These are phyloP conservation scores for Diogma glabrata DNA, from an alignment of 2,888 invertebrate species.

Conservation along the genomic window DNA sequence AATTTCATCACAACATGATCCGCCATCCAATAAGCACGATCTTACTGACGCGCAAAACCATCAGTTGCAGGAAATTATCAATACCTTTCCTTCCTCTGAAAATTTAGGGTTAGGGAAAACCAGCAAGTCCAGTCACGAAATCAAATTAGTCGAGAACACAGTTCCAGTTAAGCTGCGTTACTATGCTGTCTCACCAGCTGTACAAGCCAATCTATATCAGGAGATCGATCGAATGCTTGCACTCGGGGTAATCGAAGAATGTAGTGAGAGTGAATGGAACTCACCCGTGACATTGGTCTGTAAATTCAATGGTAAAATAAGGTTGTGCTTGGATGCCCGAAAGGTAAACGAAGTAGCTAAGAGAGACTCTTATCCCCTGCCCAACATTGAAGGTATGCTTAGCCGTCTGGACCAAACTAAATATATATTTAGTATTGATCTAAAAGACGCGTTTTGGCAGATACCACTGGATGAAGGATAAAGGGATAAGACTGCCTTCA, in stretches of 20 bases:
- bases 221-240: slow-evolving; percentile 23
- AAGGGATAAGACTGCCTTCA: slow-evolving; percentile 20
- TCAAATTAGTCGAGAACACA: slow-evolving; percentile 16
- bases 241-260: slow-evolving; percentile 2
- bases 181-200: slow-evolving; percentile 18
- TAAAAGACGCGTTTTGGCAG: slow-evolving; percentile 19
- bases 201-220: slow-evolving; percentile 17
- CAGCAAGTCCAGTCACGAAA: slow-evolving; percentile 13
- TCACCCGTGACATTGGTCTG: too few species aligned
- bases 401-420: slow-evolving; percentile 21
- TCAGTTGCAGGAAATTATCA: background rate
- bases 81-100: background rate
- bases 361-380: slow-evolving; percentile 10
- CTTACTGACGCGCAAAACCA: too few species aligned
- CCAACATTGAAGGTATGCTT: slow-evolving; percentile 20
- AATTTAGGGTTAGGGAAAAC: slow-evolving; percentile 16
- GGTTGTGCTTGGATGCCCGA: too few species aligned
- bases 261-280: too few species aligned
- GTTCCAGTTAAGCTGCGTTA: slow-evolving; percentile 17
- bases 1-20: background rate
- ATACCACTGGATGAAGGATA: slow-evolving; percentile 16
- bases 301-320: too few species aligned
- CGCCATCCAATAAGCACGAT: background rate
- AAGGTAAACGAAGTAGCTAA: slow-evolving; percentile 24
- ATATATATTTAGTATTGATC: slow-evolving; percentile 22